phyloP scores from a whole-genome alignment of 1,140 invertebrate genomes.

The Whitmania pigra region DNA sequence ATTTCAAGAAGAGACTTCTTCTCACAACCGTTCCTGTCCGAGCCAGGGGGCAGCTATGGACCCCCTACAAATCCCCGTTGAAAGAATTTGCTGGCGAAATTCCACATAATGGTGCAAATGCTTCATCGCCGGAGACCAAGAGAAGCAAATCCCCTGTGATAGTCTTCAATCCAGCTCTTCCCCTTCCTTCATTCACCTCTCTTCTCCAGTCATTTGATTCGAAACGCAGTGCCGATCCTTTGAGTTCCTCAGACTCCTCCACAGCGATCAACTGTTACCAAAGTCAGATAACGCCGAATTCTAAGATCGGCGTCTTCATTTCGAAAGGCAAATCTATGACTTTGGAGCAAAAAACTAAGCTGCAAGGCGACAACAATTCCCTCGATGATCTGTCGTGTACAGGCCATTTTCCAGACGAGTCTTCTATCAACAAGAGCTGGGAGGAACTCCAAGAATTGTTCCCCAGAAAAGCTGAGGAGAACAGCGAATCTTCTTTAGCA shows the following conservation, averaged over 20 bases:
- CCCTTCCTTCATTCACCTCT: conserved; percentile 4
- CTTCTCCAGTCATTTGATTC: conserved; percentile 5
- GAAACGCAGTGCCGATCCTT: not conserved
- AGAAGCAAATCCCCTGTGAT: not conserved
- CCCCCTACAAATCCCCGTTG: not conserved
- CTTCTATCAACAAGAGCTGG: not conserved
- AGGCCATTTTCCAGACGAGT: not conserved
- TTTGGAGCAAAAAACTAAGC: not conserved
- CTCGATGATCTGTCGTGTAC: not conserved
- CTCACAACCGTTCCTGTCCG: not conserved
- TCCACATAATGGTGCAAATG: not conserved
- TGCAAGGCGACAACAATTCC: not conserved
- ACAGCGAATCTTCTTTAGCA: not conserved
- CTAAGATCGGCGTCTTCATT: conserved; percentile 8
- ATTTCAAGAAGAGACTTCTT: no score
- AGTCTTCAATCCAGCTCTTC: conserved; percentile 2
- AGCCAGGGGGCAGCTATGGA: not conserved
- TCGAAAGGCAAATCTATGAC: conserved; percentile 8
- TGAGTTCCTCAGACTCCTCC: not conserved
- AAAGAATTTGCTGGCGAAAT: not conserved
- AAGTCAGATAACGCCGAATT: not conserved
- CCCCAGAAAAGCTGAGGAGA: not conserved
- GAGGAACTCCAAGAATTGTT: not conserved
- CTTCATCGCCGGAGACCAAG: not conserved
- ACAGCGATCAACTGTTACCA: not conserved